Conservation (phyloP, 2,888 invertebrate species). For the Agonopterix alstromeriana region DNA sequence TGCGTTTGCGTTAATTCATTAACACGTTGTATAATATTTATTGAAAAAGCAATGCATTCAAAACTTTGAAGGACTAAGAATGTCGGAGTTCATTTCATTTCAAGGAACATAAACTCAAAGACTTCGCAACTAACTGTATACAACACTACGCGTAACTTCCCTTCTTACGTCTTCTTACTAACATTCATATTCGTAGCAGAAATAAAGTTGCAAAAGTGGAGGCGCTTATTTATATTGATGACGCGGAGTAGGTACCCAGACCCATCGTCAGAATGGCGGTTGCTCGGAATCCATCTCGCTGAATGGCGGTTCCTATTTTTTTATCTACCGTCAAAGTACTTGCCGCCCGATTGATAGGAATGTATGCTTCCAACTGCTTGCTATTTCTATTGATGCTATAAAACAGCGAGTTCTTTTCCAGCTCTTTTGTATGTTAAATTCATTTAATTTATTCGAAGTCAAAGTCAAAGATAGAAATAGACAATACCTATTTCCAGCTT, state of each 20-base stretch:
- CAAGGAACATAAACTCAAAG: not conserved
- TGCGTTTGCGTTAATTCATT: too few species aligned
- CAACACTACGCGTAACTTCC: not conserved
- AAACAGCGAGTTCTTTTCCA: too few species aligned
- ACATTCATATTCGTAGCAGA: slow-evolving; percentile 2
- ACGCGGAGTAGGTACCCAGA: not conserved
- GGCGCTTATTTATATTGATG: slow-evolving; percentile 9
- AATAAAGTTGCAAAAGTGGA: not conserved
- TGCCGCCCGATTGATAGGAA: slow-evolving; percentile 7
- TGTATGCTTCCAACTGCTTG: not conserved
- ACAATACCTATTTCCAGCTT: too few species aligned
- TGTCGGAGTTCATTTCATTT: slow-evolving; percentile 1
- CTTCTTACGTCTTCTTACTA: not conserved
- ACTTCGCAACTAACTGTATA: not conserved
- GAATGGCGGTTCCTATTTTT: slow-evolving; percentile 8
- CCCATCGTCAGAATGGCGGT: not conserved
- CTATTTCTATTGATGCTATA: too few species aligned
- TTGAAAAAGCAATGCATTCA: too few species aligned
- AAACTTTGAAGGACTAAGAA: not conserved
- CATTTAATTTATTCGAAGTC: too few species aligned
- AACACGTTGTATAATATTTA: too few species aligned
- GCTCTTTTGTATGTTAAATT: too few species aligned
- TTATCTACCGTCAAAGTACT: slow-evolving; percentile 9
- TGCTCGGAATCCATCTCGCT: slow-evolving; percentile 8
- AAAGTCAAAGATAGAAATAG: too few species aligned